Percentiles rank a stretch among this genome's conserved stretches.
Conservation (phyloP, 2,797 vertebrate species). For the Oreochromis grahami region DNA sequence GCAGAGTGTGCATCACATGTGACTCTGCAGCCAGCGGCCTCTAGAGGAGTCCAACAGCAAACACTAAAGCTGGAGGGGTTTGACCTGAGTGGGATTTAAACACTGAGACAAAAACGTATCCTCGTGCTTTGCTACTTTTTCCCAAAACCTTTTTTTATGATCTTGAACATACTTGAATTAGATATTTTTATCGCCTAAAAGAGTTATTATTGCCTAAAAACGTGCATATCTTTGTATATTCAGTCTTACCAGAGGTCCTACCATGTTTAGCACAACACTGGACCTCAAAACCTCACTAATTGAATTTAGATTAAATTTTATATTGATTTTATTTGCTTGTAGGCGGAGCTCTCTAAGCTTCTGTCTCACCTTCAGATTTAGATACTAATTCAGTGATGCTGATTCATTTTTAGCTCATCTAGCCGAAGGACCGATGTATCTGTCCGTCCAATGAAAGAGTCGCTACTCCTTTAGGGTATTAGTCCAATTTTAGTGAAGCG, state of each 20-base stretch:
- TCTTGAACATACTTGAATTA: not conserved
- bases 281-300: fast-evolving
- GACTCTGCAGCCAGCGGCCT: not conserved
- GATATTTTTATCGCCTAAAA: fast-evolving
- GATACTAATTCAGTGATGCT: fast-evolving
- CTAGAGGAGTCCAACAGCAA: not conserved
- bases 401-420: not conserved
- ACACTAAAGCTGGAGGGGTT: not conserved
- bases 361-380: not conserved
- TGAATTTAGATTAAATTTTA: not conserved
- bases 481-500: not conserved
- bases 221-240: not conserved
- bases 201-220: fast-evolving
- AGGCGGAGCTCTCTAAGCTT: not conserved
- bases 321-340: fast-evolving
- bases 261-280: not conserved
- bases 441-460: not conserved
- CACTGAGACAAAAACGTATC: fast-evolving
- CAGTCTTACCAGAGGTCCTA: not conserved
- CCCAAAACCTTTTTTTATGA: not conserved
- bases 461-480: fast-evolving
- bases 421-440: fast-evolving
- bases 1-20: not conserved
- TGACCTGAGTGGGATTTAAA: not conserved
- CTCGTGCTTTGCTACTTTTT: not conserved